A percentile compares a stretch with the other conserved stretches of the same genome.
Conservation (phyloP, 1,140 invertebrate species). For the Nixonia krombeini region DNA sequence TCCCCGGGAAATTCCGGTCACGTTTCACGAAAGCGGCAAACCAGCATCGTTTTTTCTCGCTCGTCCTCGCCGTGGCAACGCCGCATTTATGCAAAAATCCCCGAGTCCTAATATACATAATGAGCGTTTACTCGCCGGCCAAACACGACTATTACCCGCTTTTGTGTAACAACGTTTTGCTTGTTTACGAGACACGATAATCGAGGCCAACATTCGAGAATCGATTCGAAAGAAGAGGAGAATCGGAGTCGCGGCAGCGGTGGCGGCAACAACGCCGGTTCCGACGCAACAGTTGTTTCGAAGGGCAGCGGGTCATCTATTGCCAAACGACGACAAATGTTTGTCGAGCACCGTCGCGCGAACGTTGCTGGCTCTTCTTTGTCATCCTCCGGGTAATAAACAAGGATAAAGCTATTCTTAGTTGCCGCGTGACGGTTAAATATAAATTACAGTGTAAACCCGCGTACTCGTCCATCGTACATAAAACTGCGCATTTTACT, state of each 20-base stretch:
- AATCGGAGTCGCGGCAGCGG: not conserved
- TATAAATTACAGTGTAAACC: conserved; percentile 34
- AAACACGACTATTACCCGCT: conserved; percentile 54
- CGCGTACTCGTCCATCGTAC: conserved; percentile 3
- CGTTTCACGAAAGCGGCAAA: too few relatives aligned
- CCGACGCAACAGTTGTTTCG: too few relatives aligned
- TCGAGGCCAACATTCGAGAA: not conserved
- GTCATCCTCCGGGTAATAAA: conserved; percentile 1
- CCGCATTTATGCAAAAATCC: conserved; percentile 63
- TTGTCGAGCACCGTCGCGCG: too few relatives aligned
- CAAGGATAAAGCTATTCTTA: conserved; percentile 19
- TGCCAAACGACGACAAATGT: too few relatives aligned
- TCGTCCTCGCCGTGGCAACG: conserved; percentile 52
- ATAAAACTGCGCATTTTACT: conserved; percentile 11
- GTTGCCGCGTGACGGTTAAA: conserved; percentile 30
- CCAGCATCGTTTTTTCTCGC: conserved; percentile 4
- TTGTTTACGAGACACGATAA: not conserved
- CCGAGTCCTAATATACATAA: conserved; percentile 59
- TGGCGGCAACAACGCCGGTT: conserved; percentile 3
- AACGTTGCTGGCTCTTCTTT: not conserved
- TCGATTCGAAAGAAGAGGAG: not conserved
- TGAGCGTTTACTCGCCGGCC: conserved; percentile 57
- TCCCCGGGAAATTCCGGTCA: too few relatives aligned
- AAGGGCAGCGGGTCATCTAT: too few relatives aligned
- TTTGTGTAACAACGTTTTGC: not conserved